phyloP scores from a whole-genome alignment of 2,888 invertebrate genomes.

The Merodon equestris region DNA sequence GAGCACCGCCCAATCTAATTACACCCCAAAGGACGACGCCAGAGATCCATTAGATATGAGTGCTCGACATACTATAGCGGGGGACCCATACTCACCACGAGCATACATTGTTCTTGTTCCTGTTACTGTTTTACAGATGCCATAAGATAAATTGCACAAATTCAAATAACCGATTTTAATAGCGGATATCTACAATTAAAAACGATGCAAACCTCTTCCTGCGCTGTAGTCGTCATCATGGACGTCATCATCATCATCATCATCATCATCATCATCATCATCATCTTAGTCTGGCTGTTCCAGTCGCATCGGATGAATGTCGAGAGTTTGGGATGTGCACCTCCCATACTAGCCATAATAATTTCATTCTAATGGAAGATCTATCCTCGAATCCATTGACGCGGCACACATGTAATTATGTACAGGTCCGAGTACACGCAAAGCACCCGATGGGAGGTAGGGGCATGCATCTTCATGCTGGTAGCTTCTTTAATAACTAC shows the following conservation, averaged over 20 bases:
- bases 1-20: conserved; percentile 57
- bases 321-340: background rate
- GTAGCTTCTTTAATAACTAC: conserved; percentile 46
- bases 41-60: conserved; percentile 54
- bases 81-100: too few relatives aligned
- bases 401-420: conserved; percentile 57
- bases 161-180: conserved; percentile 67
- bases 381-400: conserved; percentile 43
- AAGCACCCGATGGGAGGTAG: conserved; percentile 38
- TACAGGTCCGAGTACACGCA: conserved; percentile 28
- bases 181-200: conserved; percentile 69
- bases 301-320: conserved; percentile 14
- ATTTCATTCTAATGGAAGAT: conserved; percentile 61
- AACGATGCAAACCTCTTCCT: conserved; percentile 60
- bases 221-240: background rate
- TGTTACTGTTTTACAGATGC: conserved; percentile 40
- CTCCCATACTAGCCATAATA: conserved; percentile 36
- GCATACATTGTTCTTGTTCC: too few relatives aligned
- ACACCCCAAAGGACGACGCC: conserved; percentile 54
- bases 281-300: conserved; percentile 11
- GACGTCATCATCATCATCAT: background rate
- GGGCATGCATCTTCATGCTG: conserved; percentile 20
- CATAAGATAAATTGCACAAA: conserved; percentile 64
- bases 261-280: too few relatives aligned
- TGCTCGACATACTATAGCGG: conserved; percentile 16